Evolutionary conservation across 2,113 vertebrate genomes (phyloP), one percentile per base, ranked within the genome.

Genomic region (Eclectus roratus): DNA sequence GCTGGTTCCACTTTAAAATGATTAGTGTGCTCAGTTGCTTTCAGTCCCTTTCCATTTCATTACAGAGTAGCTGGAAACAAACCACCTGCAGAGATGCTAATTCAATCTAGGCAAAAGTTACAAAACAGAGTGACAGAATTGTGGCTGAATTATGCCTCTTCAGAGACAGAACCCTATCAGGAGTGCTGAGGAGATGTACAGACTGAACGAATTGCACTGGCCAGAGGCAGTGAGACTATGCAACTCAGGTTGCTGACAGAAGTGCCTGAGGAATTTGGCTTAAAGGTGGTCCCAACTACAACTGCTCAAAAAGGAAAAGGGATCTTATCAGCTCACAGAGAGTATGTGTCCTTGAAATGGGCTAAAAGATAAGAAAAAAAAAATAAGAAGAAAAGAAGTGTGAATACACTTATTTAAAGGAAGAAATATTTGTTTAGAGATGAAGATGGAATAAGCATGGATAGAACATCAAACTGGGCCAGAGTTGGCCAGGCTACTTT

Each of bases 1-100:
- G 9, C 17, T 82, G 7, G 7, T n/a, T 80, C 28, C 11, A 11
- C 33, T 53, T 41, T 41, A 69, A 90, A 90, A 76, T 63, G 0
- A 52, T 86, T 55, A 33, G 73, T 16, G 61, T 0, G 0, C 55
- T 81, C 55, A 46, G 31, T 60, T 71, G 69, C 73, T 72, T 58
- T 84, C 69, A 87, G 69, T 33, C 23, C 17, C 47, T 88, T 85
- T 80, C 60, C 10, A 53, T 53, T 80, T 88, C 64, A 72, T 44
- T 85, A 13, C 20, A 33, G 25, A 4, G 8, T 43, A 80, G 63
- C 64, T 66, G 71, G 37, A 93, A 72, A 90, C 28, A 58, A 85
- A 88, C 49, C 79, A 94, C 88, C 80, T 90, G 79, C 82, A 78
- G 82, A 93, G 88, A 89, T 1, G 1, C 19, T 87, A 89, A 88